Base-by-base conservation (phyloP, 2,797 vertebrate genomes). In the Anguilla obscura region DNA sequence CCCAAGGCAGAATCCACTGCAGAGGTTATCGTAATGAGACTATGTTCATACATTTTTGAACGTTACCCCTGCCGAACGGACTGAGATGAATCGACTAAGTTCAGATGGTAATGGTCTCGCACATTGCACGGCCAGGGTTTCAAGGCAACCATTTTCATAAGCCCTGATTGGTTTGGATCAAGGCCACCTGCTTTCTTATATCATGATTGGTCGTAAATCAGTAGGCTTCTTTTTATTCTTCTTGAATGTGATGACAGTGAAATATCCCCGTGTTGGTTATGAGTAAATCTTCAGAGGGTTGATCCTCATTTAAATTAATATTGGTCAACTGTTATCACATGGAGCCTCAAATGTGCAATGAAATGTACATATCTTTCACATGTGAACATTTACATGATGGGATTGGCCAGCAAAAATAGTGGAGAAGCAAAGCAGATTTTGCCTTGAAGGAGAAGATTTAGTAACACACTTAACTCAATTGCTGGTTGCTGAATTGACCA, bases 21-120 rank as follows among this genome's bases (percentile, higher is more conserved):
- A 56, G 88, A 87, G 24, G 50, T 60, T 33, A 74, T 69, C 88
- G 91, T 91, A 94, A 94, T 91, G 90, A 33, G 79, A 82, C 21
- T 45, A 18, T 33, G 4, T 0, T 82, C 40, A 82, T 45, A 50
- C 45, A 48, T 82, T 82, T 48, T 8, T 82, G 79, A 82, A n/a
- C 79, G 14, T 48, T 82, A n/a, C 21, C 79, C 21, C 45, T 82
- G 79, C 79, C 45, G 12, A n/a, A n/a, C 5, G 9, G 40, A 50
- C 21, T 2, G 21, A n/a, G 79, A 82, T 50, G 9, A 21, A 48
- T 82, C 0, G 45, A 50, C 79, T 82, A 45, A 45, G 40, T 50
- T 50, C n/a, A 10, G 24, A 7, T 82, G 79, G 21, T 50, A 50
- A n/a, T 50, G 79, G 18, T 48, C 40, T 48, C 7, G 40, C 40